These are phyloP conservation scores for Cancer borealis DNA, from an alignment of 2,888 invertebrate species.

Conservation along the genomic window DNA sequence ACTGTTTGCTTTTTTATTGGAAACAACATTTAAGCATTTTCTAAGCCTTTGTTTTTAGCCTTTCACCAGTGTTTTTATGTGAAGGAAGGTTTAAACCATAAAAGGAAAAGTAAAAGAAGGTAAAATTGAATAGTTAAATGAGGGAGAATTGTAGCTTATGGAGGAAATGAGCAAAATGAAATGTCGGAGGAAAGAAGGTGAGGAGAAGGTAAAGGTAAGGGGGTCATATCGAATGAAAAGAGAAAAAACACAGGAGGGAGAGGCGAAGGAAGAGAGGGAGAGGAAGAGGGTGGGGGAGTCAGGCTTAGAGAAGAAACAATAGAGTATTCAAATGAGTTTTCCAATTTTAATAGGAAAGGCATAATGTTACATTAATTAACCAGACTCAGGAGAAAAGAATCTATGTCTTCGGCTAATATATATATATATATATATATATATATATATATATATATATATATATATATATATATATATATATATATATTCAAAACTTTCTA, in stretches of 20 bases:
- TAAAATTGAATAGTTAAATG: no score
- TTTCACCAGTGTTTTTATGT: no score
- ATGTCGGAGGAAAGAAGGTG: neutral
- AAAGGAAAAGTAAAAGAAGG: no score
- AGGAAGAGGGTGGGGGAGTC: neutral
- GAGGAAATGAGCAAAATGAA: neutral
- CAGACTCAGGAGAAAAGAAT: neutral
- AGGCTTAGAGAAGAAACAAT: neutral
- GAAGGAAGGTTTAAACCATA: no score
- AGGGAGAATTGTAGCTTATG: neutral
- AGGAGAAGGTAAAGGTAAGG: neutral
- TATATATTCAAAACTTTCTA: neutral
- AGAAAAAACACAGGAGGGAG: neutral
- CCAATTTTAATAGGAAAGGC: conserved; percentile 21
- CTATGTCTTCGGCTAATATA: neutral
- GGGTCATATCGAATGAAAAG: no score
- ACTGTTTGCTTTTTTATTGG: no score
- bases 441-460: neutral
- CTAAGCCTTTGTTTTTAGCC: no score
- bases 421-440: conserved; percentile 37
- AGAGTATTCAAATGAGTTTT: neutral
- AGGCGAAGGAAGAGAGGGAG: neutral
- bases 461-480: neutral
- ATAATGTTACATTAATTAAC: conserved; percentile 22
- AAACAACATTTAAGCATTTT: no score